A percentile compares a stretch with the other conserved stretches of the same genome.
Evolutionary conservation across 2,113 vertebrate genomes (phyloP).

Genomic region (Perca schrenkii): DNA sequence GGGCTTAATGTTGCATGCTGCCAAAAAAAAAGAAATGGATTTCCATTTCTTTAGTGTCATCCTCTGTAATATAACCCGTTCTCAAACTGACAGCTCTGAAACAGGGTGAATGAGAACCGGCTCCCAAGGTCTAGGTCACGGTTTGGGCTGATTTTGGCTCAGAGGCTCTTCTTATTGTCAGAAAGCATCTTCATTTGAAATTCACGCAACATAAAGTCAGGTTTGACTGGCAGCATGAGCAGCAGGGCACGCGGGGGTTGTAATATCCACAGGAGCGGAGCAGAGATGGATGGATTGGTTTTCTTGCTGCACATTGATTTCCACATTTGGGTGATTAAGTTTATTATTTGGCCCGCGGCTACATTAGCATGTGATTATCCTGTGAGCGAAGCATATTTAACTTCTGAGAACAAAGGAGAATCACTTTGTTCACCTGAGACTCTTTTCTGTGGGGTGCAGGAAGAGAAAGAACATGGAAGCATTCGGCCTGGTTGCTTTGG

Average conservation of each 20-base stretch:
- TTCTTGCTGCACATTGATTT: constrained; percentile 63
- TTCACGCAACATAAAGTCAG: constrained; percentile 56
- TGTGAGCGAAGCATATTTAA: constrained; percentile 51
- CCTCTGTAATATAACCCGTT: constrained; percentile 41
- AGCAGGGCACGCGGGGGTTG: constrained; percentile 47
- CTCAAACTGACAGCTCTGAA: constrained; percentile 58
- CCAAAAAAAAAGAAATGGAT: constrained; percentile 57
- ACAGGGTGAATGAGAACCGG: constrained; percentile 57
- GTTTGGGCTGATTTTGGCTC: constrained; percentile 53
- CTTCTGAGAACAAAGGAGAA: constrained; percentile 58
- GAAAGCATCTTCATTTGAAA: constrained; percentile 67
- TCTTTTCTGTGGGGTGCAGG: constrained; percentile 9
- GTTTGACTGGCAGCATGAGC: constrained; percentile 62
- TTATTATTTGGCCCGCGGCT: constrained; percentile 63
- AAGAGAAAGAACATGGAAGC: constrained; percentile 33
- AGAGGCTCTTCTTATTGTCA: constrained; percentile 50
- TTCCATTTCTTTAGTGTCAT: constrained; percentile 22
- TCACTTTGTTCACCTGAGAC: constrained; percentile 59
- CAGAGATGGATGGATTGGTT: constrained; percentile 58
- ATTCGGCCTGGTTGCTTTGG: constrained; percentile 34
- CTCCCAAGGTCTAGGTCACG: constrained; percentile 68
- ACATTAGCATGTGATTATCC: constrained; percentile 77
- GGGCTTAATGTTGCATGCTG: constrained; percentile 35
- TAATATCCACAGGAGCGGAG: constrained; percentile 50
- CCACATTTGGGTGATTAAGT: constrained; percentile 75